phyloP scores from a whole-genome alignment of 2,113 vertebrate genomes.

The Microcebus murinus region DNA sequence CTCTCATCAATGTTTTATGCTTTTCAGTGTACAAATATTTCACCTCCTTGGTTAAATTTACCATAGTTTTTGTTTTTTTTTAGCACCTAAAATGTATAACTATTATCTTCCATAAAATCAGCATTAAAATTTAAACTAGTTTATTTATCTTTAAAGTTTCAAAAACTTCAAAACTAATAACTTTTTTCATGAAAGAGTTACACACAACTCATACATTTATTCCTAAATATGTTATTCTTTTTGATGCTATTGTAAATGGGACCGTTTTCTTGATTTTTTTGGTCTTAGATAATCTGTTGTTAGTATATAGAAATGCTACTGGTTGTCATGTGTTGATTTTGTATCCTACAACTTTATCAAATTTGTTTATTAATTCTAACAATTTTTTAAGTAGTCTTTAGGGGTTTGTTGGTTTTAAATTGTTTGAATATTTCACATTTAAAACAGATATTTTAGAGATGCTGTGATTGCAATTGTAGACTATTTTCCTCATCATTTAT shows the following conservation, averaged over 20 bases:
- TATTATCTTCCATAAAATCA: not conserved
- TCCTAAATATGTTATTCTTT: not conserved
- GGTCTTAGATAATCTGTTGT: not conserved
- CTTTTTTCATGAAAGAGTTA: not conserved
- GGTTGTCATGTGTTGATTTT: too few relatives aligned
- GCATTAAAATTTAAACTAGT: conserved; percentile 24
- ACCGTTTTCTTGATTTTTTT: not conserved
- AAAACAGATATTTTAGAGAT: not conserved
- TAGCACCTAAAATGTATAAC: not conserved
- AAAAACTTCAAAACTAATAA: conserved; percentile 14
- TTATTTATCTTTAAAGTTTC: not conserved
- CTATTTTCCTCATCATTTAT: conserved; percentile 28
- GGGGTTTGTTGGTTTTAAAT: not conserved
- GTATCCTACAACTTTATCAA: too few relatives aligned
- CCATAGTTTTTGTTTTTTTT: not conserved
- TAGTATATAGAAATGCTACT: too few relatives aligned
- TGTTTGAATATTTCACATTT: not conserved
- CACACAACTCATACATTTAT: not conserved
- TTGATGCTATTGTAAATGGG: not conserved
- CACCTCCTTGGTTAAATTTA: not conserved
- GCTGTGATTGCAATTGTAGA: not conserved
- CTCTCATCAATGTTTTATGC: not conserved
- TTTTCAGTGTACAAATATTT: not conserved
- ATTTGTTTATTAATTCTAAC: not conserved
- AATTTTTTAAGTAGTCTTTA: not conserved